Conservation (phyloP, 2,888 invertebrate species). For the Rhagium mordax region DNA sequence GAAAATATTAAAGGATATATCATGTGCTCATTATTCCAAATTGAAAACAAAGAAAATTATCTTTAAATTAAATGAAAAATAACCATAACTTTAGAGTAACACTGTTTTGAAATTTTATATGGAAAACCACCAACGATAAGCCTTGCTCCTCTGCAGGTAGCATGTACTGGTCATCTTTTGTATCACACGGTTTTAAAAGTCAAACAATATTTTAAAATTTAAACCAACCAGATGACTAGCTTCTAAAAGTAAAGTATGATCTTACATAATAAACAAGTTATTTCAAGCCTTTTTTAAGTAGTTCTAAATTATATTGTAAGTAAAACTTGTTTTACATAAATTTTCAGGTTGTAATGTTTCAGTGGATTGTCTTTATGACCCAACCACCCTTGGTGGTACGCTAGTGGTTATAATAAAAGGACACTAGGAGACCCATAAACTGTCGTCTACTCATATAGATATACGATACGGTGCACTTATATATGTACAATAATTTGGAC, state of each 20-base stretch:
- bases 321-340: constrained; percentile 10
- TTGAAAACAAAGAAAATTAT: no score
- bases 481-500: constrained; percentile 1
- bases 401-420: constrained; percentile 10
- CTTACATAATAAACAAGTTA: constrained; percentile 3
- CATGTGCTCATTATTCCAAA: no score
- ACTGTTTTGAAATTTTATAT: no score
- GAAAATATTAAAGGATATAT: no score
- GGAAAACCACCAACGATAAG: no score
- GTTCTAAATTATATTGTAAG: neutral
- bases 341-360: constrained; percentile 8
- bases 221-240: neutral
- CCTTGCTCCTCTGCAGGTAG: no score
- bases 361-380: constrained; percentile 1
- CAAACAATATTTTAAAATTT: neutral
- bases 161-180: no score
- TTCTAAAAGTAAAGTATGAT: neutral
- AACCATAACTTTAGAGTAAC: no score
- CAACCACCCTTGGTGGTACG: constrained; percentile 17
- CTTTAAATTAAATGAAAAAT: no score
- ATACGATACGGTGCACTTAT: neutral
- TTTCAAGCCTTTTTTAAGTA: neutral
- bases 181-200: neutral
- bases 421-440: constrained; percentile 26
- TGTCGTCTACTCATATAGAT: constrained; percentile 1